phyloP scores from a whole-genome alignment of 1,140 invertebrate genomes.

The Drosophila nikananu region DNA sequence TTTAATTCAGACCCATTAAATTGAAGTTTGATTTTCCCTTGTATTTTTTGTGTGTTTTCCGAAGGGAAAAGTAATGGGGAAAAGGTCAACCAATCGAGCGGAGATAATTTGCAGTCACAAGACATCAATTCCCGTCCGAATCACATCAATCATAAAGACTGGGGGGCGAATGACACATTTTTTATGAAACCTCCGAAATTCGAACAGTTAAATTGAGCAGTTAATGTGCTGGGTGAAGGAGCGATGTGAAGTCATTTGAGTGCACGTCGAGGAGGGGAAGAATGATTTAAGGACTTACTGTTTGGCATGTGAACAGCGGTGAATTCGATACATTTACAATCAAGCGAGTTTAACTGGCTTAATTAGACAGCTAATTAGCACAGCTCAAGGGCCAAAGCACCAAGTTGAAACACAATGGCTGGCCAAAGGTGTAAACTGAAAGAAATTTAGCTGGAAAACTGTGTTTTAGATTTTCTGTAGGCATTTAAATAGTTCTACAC shows the following conservation, averaged over 20 bases:
- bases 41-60: not conserved
- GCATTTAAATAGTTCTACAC: not conserved
- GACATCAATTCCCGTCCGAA: conserved; percentile 13
- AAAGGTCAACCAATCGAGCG: conserved; percentile 28
- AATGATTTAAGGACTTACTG: conserved; percentile 17
- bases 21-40: conserved; percentile 14
- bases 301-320: conserved; percentile 8
- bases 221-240: conserved; percentile 17
- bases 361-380: conserved; percentile 43
- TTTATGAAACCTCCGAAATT: conserved; percentile 23
- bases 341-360: not conserved
- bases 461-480: too few species aligned
- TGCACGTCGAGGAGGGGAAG: not conserved
- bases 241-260: conserved; percentile 7
- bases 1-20: conserved; percentile 28
- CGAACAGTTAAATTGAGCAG: conserved; percentile 32
- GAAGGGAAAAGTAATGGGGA: not conserved
- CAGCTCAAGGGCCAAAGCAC: not conserved
- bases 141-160: conserved; percentile 40
- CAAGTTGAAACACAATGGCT: not conserved
- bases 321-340: not conserved
- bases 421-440: not conserved
- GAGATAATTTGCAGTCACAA: conserved; percentile 38
- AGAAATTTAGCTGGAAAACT: not conserved
- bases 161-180: conserved; percentile 28